Conservation (phyloP, 2,797 vertebrate species). For the Calcarius lapponicus region DNA sequence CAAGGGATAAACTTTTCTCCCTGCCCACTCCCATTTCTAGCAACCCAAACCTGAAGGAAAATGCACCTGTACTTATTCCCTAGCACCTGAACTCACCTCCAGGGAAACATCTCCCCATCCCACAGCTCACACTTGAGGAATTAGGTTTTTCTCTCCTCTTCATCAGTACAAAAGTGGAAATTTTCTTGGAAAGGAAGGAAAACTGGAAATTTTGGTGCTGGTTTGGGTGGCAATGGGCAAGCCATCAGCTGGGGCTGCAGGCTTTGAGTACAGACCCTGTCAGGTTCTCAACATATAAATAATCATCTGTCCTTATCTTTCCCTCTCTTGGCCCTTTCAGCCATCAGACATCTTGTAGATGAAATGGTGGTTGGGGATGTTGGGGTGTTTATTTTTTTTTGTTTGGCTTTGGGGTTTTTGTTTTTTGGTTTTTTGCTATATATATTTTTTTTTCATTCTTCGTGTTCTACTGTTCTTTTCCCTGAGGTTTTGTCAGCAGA, state of each 20-base stretch:
- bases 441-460: background rate
- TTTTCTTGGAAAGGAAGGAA: background rate
- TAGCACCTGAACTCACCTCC: background rate
- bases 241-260: background rate
- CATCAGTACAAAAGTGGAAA: background rate
- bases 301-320: background rate
- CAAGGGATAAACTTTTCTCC: background rate
- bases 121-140: background rate
- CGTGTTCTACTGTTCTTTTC: background rate
- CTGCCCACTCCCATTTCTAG: background rate
- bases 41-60: background rate
- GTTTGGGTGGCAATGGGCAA: background rate
- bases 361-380: background rate
- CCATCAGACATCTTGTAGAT: background rate
- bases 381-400: no score
- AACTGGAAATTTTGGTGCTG: background rate
- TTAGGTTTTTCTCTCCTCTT: rapidly evolving
- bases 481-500: background rate
- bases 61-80: background rate
- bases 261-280: background rate
- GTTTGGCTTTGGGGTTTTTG: background rate
- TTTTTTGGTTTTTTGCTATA: background rate
- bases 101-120: background rate
- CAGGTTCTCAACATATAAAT: background rate
- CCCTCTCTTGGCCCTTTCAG: background rate